A percentile compares a stretch with the other conserved stretches of the same genome.
Evolutionary conservation across 2,797 vertebrate genomes (phyloP).

Genomic region (Dendrocincla fuliginosa): DNA sequence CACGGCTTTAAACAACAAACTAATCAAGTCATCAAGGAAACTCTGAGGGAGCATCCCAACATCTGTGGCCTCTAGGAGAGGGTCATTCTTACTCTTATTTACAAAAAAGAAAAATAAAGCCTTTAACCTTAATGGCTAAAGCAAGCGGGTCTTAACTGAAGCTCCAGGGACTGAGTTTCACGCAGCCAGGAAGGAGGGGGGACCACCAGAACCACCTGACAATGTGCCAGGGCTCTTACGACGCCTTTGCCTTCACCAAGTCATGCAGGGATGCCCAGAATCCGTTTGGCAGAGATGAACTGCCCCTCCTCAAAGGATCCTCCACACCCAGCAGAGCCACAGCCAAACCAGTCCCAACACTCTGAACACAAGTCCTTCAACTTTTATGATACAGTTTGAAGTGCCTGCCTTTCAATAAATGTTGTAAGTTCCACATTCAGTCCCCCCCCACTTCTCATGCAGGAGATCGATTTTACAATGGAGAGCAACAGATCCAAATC

Average conservation of each 20-base stretch:
- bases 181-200: neutral
- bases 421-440: neutral
- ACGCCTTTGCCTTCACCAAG: neutral
- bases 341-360: neutral
- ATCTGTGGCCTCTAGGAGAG: neutral
- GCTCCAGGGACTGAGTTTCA: neutral
- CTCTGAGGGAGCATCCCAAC: neutral
- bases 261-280: neutral
- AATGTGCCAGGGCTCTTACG: neutral
- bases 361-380: neutral
- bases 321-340: neutral
- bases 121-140: neutral
- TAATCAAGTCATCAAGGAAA: neutral
- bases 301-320: neutral
- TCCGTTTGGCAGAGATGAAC: neutral
- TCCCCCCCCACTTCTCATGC: neutral
- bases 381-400: neutral
- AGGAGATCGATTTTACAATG: constrained; percentile 14
- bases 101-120: neutral
- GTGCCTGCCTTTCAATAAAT: neutral
- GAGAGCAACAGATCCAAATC: constrained; percentile 55
- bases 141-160: neutral
- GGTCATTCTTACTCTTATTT: neutral
- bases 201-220: neutral
- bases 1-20: neutral